Evolutionary conservation across 2,888 invertebrate genomes (phyloP).

Genomic region (Eupeodes luniger): DNA sequence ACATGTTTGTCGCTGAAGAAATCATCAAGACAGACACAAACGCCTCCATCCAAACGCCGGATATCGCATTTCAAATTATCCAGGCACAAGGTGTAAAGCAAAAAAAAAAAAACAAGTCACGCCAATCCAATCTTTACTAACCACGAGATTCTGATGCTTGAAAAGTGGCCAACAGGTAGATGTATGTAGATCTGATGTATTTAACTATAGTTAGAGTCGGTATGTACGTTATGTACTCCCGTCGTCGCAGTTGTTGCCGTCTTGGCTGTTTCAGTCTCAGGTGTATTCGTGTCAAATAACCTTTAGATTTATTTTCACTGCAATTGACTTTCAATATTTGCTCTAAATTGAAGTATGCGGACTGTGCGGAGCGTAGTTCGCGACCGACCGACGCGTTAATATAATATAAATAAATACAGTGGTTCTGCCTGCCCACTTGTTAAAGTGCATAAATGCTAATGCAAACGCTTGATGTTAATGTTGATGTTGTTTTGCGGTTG

Average conservation of each 20-base stretch:
- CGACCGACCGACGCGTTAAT: conserved; percentile 29
- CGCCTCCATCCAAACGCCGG: conserved; percentile 73
- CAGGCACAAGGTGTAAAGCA: conserved; percentile 36
- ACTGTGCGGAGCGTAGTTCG: conserved; percentile 10
- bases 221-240: not conserved
- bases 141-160: conserved; percentile 26
- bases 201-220: not conserved
- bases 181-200: conserved; percentile 20
- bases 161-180: conserved; percentile 47
- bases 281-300: conserved; percentile 67
- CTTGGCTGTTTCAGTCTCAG: conserved; percentile 33
- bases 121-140: conserved; percentile 31
- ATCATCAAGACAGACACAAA: conserved; percentile 31
- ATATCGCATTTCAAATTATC: conserved; percentile 71
- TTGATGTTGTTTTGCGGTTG: conserved; percentile 28
- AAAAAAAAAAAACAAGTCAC: conserved; percentile 61
- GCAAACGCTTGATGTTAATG: conserved; percentile 34
- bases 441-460: conserved; percentile 52
- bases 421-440: conserved; percentile 68
- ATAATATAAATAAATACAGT: conserved; percentile 50
- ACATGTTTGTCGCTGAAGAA: conserved; percentile 46
- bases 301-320: conserved; percentile 65
- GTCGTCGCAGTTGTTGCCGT: not conserved
- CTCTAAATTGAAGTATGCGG: conserved; percentile 66
- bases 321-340: conserved; percentile 70